phyloP scores from a whole-genome alignment of 2,888 invertebrate species.

The Trissonchulus latispiculum region DNA sequence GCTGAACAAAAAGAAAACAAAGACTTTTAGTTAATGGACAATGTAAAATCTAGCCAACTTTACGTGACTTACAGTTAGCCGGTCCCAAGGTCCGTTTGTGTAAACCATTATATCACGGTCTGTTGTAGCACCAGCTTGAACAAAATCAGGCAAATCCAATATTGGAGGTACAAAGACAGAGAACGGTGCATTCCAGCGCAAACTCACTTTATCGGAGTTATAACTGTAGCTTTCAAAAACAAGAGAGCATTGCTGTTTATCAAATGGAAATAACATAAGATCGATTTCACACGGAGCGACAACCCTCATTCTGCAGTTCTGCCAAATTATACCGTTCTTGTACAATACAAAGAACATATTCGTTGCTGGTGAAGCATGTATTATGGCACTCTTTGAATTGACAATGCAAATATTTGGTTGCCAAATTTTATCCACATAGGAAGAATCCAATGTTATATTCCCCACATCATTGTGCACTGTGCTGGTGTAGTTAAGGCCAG shows the following conservation, averaged over 20 bases:
- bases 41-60: too few species aligned
- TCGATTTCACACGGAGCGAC: constrained; percentile 3
- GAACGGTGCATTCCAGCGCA: too few species aligned
- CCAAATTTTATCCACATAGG: constrained; percentile 19
- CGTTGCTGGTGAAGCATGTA: background rate
- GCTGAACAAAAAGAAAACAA: too few species aligned
- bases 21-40: too few species aligned
- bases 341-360: background rate
- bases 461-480: too few species aligned
- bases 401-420: constrained; percentile 15
- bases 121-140: too few species aligned
- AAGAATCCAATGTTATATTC: constrained; percentile 20
- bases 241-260: background rate
- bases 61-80: too few species aligned
- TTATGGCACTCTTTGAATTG: constrained; percentile 3
- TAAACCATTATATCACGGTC: too few species aligned
- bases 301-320: background rate
- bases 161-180: too few species aligned
- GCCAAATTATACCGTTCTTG: background rate
- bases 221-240: constrained; percentile 14
- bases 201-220: background rate
- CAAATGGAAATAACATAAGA: background rate
- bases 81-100: too few species aligned
- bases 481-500: background rate
- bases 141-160: too few species aligned